These are phyloP conservation scores for Calidris pugnax DNA, from an alignment of 2,113 vertebrate genomes.

Conservation along the genomic window DNA sequence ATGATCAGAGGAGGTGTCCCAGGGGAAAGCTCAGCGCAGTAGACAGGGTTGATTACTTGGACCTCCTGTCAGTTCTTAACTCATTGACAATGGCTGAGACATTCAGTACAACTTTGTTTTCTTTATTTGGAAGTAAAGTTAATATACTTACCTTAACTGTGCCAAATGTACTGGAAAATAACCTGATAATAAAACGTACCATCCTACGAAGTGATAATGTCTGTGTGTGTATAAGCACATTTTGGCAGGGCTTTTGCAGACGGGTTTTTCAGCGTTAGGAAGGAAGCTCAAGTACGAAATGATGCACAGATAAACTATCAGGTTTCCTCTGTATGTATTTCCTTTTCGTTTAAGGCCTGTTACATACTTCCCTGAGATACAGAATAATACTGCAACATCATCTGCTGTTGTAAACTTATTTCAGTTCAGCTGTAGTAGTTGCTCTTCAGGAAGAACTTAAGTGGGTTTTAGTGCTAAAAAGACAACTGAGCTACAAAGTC, in stretches of 20 bases:
- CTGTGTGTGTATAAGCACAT: constrained; percentile 52
- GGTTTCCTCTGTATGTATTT: background rate
- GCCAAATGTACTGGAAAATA: constrained; percentile 84
- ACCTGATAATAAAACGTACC: constrained; percentile 75
- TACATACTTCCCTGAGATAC: background rate
- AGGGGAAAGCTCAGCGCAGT: constrained; percentile 58
- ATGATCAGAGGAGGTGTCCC: constrained; percentile 70
- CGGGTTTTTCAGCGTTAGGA: constrained; percentile 52
- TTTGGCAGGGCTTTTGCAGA: constrained; percentile 42
- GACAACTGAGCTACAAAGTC: background rate
- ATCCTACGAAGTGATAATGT: constrained; percentile 64
- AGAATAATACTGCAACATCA: background rate
- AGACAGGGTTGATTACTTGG: constrained; percentile 77
- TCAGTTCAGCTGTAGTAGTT: background rate
- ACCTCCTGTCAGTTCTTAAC: constrained; percentile 78
- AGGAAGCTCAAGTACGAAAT: constrained; percentile 47
- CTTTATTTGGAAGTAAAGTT: constrained; percentile 78
- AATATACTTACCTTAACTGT: constrained; percentile 81
- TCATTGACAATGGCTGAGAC: constrained; percentile 72
- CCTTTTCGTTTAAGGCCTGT: background rate
- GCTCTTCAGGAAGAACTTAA: background rate
- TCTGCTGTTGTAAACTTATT: background rate
- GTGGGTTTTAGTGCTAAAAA: constrained; percentile 2
- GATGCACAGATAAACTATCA: constrained; percentile 62
- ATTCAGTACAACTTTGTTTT: constrained; percentile 73